A percentile compares a stretch with the other conserved stretches of the same genome.
Evolutionary conservation across 1,140 invertebrate species (phyloP).

Genomic region (Patella vulgata): DNA sequence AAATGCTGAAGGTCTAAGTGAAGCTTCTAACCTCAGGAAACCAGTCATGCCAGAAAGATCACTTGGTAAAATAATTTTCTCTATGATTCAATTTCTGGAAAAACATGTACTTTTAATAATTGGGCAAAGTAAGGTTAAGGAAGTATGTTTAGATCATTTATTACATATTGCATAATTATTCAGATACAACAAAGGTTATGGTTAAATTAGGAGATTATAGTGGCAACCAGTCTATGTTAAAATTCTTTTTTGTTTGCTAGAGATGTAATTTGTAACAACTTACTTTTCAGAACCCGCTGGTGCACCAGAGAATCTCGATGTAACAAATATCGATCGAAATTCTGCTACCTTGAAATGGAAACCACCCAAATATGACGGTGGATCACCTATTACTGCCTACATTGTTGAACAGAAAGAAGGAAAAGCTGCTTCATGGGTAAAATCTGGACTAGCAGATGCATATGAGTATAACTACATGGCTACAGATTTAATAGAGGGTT

Average conservation of each 20-base stretch:
- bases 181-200: no score
- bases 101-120: neutral
- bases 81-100: no score
- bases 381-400: constrained; percentile 57
- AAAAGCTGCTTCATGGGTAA: constrained; percentile 87
- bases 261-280: no score
- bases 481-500: constrained; percentile 88
- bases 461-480: constrained; percentile 78
- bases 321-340: constrained; percentile 65
- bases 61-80: constrained; percentile 41
- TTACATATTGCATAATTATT: constrained; percentile 8
- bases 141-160: neutral
- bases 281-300: constrained; percentile 81
- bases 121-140: neutral
- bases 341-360: constrained; percentile 60
- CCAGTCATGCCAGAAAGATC: constrained; percentile 68
- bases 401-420: constrained; percentile 65
- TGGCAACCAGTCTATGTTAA: no score
- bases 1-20: constrained; percentile 85
- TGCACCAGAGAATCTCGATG: constrained; percentile 88
- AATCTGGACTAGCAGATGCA: constrained; percentile 71
- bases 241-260: no score
- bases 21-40: constrained; percentile 47
- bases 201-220: no score
- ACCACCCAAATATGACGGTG: constrained; percentile 61